phyloP scores from a whole-genome alignment of 2,113 vertebrate genomes.

The Jaculus jaculus region DNA sequence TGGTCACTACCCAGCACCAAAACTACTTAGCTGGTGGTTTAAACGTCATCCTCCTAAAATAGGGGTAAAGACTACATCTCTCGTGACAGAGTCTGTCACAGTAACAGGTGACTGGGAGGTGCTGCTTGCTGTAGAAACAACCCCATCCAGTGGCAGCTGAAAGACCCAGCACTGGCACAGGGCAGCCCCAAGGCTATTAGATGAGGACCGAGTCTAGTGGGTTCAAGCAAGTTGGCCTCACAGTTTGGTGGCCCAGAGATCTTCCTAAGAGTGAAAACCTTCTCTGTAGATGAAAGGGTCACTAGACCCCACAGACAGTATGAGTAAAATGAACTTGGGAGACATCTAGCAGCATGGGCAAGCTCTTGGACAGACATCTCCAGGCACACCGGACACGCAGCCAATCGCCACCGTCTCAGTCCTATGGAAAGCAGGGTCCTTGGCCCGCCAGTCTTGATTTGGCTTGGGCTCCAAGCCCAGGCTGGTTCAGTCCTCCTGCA shows the following conservation, averaged over 20 bases:
- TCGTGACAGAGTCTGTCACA: not conserved
- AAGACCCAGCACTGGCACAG: not conserved
- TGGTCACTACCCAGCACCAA: not conserved
- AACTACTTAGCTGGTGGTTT: not conserved
- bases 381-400: not conserved
- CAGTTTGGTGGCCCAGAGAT: not conserved
- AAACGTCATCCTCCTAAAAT: not conserved
- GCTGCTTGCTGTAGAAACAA: not conserved
- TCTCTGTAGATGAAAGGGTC: not conserved
- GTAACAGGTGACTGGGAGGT: not conserved
- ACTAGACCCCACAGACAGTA: not conserved
- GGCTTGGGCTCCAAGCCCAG: not conserved
- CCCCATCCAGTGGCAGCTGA: not conserved
- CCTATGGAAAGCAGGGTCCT: not conserved
- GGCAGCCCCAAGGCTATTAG: not conserved
- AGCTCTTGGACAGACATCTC: not conserved
- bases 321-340: slow-evolving; percentile 5
- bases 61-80: not conserved
- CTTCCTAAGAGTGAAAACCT: not conserved
- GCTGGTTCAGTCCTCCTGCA: not conserved
- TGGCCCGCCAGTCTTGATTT: not conserved
- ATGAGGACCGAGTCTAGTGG: not conserved
- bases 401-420: not conserved
- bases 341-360: not conserved
- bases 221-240: not conserved